These are phyloP conservation scores for Pantherophis alleghaniensis DNA, from an alignment of 2,797 vertebrate genomes.

Conservation along the genomic window DNA sequence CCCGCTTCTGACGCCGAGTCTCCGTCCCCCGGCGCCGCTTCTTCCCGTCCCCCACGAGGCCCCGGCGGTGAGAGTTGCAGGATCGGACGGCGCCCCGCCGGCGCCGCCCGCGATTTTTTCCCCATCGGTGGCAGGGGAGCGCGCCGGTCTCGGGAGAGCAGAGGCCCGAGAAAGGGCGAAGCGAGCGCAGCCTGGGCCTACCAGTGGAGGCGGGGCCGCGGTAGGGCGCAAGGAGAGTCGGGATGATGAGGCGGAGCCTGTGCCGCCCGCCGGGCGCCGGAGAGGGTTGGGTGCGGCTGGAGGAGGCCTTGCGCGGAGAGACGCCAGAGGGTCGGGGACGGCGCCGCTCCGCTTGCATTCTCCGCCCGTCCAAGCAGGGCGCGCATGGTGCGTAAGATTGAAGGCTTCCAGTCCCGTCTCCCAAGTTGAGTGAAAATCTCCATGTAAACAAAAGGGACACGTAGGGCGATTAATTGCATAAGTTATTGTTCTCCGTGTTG, in stretches of 20 bases:
- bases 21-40: conserved; percentile 79
- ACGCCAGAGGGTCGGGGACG: background rate
- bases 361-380: background rate
- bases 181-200: background rate
- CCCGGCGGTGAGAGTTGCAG: conserved; percentile 89
- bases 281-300: background rate
- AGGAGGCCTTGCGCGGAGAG: background rate
- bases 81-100: conserved; percentile 87
- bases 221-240: background rate
- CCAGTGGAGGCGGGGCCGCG: background rate
- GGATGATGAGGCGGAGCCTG: background rate
- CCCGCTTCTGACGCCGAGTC: conserved; percentile 33
- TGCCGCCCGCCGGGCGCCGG: background rate
- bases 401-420: background rate
- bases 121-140: conserved; percentile 75
- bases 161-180: background rate
- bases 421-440: background rate
- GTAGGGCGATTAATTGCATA: background rate
- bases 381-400: background rate
- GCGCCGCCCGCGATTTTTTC: conserved; percentile 86
- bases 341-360: background rate
- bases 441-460: background rate
- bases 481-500: background rate
- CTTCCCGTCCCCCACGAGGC: conserved; percentile 74
- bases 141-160: background rate